Base-by-base conservation (phyloP, 2,888 invertebrate genomes). In the Latrodectus elegans region DNA sequence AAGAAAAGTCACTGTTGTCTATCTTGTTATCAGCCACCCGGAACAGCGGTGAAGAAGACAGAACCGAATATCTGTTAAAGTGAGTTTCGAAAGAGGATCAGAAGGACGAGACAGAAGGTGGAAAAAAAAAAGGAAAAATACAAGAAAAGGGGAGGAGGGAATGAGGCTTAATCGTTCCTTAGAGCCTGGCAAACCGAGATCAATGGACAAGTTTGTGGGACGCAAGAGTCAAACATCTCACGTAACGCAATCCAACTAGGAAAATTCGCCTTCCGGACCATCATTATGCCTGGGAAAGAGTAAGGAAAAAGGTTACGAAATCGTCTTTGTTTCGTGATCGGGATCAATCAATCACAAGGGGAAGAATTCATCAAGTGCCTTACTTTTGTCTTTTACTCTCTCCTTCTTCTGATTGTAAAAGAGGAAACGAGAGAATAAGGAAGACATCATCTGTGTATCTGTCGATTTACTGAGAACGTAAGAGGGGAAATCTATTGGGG, bases 341-440 rank as follows among this genome's bases (percentile, higher is more conserved):
- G 64, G 81, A 26, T 81, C 81, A 53, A 81, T 81, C 73, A 81
- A 81, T 81, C 81, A 74, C 81, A 26, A 10, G 55, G 73, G 53
- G 74, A 81, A 81, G 81, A 81, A 81, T 81, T 81, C 81, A 81
- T 81, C 81, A 81, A 81, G 81, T 81, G 73, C 81, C 67, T 67
- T 67, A 53, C 73, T 81, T 60, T 64, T 65, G 65, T 73, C 73
- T 81, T 81, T 81, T 74, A 68, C 74, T 67, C 53, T 72, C 22
- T 26, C 60, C 60, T 72, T 52, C 53, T 73, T 74, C 65, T 74
- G 73, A 81, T 81, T 73, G 81, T 74, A 81, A 72, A 73, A 67
- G 53, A 53, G n/a, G 60, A 60, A 60, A 60, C 4, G n/a, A 73
- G 81, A 73, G 53, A 53, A 60, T 12, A 60, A 60, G n/a, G 60